Evolutionary conservation across 2,888 invertebrate species (phyloP).

Genomic region (Epicampocera succincta): DNA sequence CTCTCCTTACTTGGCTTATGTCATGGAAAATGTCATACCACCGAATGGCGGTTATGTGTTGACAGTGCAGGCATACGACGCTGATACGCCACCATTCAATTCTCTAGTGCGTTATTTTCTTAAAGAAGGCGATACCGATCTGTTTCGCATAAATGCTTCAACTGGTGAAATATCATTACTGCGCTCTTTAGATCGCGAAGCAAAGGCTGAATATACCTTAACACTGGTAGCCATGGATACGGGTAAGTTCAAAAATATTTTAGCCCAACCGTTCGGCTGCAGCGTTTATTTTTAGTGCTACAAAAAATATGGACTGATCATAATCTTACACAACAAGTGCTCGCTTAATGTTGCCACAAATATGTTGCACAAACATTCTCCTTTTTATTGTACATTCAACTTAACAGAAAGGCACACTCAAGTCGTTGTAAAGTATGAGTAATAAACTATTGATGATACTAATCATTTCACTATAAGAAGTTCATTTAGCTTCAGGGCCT

Average conservation of each 20-base stretch:
- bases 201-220: conserved; percentile 90
- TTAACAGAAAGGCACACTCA: conserved; percentile 25
- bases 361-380: conserved; percentile 45
- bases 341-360: conserved; percentile 61
- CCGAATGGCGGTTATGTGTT: conserved; percentile 90
- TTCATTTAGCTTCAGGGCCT: conserved; percentile 67
- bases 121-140: conserved; percentile 94
- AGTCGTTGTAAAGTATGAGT: conserved; percentile 63
- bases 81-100: conserved; percentile 94
- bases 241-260: conserved; percentile 84
- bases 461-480: conserved; percentile 69
- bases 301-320: conserved; percentile 48
- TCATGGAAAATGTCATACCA: conserved; percentile 95
- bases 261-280: conserved; percentile 13
- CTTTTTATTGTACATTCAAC: conserved; percentile 17
- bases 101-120: conserved; percentile 95
- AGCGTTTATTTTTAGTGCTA: background rate
- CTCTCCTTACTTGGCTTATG: conserved; percentile 96
- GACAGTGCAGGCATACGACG: conserved; percentile 93
- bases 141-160: conserved; percentile 95
- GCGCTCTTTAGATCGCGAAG: conserved; percentile 91
- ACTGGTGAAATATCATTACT: conserved; percentile 94
- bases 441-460: conserved; percentile 67
- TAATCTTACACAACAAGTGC: conserved; percentile 69
- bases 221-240: conserved; percentile 97